Evolutionary conservation across 2,888 invertebrate genomes (phyloP).

Genomic region (Protophormia terraenovae): DNA sequence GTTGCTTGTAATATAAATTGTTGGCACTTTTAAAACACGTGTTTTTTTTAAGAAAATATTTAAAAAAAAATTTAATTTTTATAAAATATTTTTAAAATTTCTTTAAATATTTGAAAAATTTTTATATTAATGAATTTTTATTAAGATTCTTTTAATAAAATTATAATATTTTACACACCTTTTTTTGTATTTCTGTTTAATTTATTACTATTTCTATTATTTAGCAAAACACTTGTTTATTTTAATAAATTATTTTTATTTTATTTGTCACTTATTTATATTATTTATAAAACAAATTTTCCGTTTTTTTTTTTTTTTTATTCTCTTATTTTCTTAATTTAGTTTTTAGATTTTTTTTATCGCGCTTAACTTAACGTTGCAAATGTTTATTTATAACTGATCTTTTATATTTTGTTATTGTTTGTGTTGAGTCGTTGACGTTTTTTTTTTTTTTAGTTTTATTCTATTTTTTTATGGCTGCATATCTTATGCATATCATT

Average conservation of each 20-base stretch:
- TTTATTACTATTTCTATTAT: not conserved
- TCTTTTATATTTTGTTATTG: constrained; percentile 31
- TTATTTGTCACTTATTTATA: not conserved
- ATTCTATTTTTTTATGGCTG: constrained; percentile 16
- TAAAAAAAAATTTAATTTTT: too few relatives aligned
- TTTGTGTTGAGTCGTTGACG: constrained; percentile 32
- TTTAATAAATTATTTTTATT: not conserved
- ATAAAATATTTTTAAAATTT: too few relatives aligned
- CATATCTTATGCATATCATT: constrained; percentile 1
- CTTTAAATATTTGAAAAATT: too few relatives aligned
- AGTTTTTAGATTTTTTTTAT: constrained; percentile 4
- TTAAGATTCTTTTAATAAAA: too few relatives aligned
- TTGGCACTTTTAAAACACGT: not conserved
- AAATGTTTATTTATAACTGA: constrained; percentile 66
- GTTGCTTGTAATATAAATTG: not conserved
- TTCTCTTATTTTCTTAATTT: constrained; percentile 10
- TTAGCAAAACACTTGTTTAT: not conserved
- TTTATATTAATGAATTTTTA: too few relatives aligned
- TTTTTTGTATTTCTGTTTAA: not conserved
- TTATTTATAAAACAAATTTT: not conserved
- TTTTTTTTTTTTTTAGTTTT: not conserved
- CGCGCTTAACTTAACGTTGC: constrained; percentile 47
- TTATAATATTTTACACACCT: too few relatives aligned
- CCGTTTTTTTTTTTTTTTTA: not conserved
- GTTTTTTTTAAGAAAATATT: not conserved